These are phyloP conservation scores for Drosophila paramelanica DNA, from an alignment of 2,888 invertebrate species.

Conservation along the genomic window DNA sequence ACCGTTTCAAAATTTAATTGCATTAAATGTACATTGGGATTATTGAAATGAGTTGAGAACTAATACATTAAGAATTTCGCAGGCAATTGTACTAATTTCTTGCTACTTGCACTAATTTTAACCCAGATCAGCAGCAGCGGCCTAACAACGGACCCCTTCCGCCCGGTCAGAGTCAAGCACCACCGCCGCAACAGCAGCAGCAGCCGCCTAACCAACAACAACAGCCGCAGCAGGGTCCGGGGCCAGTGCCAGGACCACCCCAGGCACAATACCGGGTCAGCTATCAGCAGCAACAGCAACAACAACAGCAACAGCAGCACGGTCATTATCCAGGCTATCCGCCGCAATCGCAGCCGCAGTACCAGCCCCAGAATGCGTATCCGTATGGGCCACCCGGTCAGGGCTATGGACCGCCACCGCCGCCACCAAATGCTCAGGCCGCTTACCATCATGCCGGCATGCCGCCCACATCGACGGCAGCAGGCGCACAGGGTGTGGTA, in stretches of 20 bases:
- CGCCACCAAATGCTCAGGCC: constrained; percentile 86
- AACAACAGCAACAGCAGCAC: constrained; percentile 85
- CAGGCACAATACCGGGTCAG: constrained; percentile 86
- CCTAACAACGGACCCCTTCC: constrained; percentile 84
- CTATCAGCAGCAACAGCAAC: constrained; percentile 85
- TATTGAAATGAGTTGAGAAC: too few species aligned
- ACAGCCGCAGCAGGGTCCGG: constrained; percentile 86
- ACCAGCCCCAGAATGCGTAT: constrained; percentile 87
- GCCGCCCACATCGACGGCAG: constrained; percentile 83
- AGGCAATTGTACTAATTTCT: neutral
- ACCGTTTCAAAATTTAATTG: too few species aligned
- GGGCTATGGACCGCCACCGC: constrained; percentile 86
- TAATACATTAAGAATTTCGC: neutral
- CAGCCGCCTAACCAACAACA: constrained; percentile 72
- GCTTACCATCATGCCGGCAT: constrained; percentile 86
- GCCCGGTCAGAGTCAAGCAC: constrained; percentile 75
- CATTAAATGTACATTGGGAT: too few species aligned
- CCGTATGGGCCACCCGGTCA: constrained; percentile 85
- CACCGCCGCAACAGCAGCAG: constrained; percentile 60
- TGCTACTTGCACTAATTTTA: neutral
- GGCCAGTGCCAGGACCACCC: constrained; percentile 85
- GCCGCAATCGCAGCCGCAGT: constrained; percentile 85
- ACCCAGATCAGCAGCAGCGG: constrained; percentile 85
- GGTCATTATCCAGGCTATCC: constrained; percentile 86
- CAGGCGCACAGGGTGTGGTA: constrained; percentile 82